These are phyloP conservation scores for Laterallus jamaicensis DNA, from an alignment of 2,113 vertebrate genomes.

Conservation along the genomic window DNA sequence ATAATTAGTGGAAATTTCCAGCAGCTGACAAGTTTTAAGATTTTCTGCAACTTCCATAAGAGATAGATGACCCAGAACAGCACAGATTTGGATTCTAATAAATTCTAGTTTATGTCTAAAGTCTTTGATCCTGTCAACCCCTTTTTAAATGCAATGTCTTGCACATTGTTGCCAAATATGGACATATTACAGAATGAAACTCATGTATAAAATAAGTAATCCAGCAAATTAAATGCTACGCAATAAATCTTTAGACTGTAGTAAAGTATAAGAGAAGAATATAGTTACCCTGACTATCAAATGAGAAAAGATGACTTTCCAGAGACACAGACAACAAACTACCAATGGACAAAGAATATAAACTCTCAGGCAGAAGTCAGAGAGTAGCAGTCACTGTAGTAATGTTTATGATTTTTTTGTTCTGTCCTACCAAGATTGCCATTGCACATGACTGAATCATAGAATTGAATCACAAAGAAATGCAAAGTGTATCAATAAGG, in stretches of 20 bases:
- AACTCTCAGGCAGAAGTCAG: not conserved
- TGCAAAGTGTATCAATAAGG: not conserved
- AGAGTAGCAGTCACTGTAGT: not conserved
- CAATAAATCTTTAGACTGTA: not conserved
- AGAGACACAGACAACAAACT: not conserved
- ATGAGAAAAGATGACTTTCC: not conserved
- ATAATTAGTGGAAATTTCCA: not conserved
- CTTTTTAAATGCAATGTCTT: not conserved
- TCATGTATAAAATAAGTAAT: not conserved
- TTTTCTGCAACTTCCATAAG: not conserved
- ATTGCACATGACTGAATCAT: not conserved
- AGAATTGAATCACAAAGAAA: not conserved
- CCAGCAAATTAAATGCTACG: not conserved
- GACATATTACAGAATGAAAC: not conserved
- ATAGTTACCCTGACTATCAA: not conserved
- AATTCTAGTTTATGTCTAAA: not conserved
- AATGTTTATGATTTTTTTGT: not conserved
- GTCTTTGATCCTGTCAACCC: not conserved
- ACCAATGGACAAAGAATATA: rapidly evolving
- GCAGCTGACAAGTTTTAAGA: not conserved
- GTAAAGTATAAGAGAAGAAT: not conserved
- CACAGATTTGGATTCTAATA: not conserved
- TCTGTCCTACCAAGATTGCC: not conserved
- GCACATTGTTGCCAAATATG: not conserved
- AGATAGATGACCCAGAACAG: not conserved